A percentile compares a stretch with the other conserved stretches of the same genome.
Conservation (phyloP, 2,888 invertebrate genomes). For the Tipula unca region DNA sequence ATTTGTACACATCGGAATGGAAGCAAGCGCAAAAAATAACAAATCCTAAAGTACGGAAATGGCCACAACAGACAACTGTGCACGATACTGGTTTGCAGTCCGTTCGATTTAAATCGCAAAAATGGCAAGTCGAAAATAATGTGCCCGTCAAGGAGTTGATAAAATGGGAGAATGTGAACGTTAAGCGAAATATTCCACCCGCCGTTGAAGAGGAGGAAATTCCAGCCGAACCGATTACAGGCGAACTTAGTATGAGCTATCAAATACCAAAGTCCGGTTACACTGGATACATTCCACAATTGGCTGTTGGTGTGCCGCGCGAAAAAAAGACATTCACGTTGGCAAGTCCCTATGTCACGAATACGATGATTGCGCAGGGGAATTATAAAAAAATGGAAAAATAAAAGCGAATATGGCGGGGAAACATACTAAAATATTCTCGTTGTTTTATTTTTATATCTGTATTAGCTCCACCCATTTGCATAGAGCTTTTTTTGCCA, state of each 20-base stretch:
- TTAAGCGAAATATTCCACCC: not conserved
- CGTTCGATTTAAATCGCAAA: slow-evolving; percentile 1
- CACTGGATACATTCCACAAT: not conserved
- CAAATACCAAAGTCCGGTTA: not conserved
- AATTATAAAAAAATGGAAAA: slow-evolving; percentile 8
- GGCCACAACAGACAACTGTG: not conserved
- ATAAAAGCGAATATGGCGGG: not conserved
- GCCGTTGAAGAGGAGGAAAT: not conserved
- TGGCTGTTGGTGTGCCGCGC: not conserved
- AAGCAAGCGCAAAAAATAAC: slow-evolving; percentile 24
- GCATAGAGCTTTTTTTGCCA: not conserved
- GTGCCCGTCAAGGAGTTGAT: slow-evolving; percentile 21
- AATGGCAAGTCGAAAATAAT: not conserved
- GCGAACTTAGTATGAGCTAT: not conserved
- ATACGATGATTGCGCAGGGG: not conserved
- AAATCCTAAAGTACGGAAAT: not conserved
- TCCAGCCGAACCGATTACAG: not conserved
- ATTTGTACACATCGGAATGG: slow-evolving; percentile 29
- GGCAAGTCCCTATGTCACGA: not conserved
- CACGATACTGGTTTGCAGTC: not conserved
- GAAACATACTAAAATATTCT: not conserved
- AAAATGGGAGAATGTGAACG: slow-evolving; percentile 25
- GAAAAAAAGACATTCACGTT: not conserved
- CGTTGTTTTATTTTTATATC: not conserved
- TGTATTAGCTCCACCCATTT: not conserved